Percentiles rank a stretch among this genome's conserved stretches.
These are phyloP conservation scores for Gymnarchus niloticus DNA, from an alignment of 2,113 vertebrate genomes.

Conservation along the genomic window DNA sequence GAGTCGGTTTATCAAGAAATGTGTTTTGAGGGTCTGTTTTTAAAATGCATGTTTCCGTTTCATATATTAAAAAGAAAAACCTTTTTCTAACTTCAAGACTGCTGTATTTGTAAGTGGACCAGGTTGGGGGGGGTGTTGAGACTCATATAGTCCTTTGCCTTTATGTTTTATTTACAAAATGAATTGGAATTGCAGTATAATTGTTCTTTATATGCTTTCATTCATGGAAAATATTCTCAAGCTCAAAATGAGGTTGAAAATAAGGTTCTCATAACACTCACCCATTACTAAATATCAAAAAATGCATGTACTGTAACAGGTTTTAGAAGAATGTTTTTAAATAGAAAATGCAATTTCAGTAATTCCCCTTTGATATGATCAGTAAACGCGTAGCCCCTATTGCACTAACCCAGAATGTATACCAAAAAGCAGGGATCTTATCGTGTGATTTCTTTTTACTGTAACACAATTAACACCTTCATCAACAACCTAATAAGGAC, in stretches of 20 bases:
- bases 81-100: not conserved
- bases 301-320: not conserved
- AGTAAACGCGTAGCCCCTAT: not conserved
- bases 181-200: not conserved
- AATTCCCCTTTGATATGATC: not conserved
- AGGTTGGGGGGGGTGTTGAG: no score
- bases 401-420: not conserved
- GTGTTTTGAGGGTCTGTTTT: not conserved
- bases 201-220: not conserved
- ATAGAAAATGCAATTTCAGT: not conserved
- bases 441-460: not conserved
- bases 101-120: not conserved
- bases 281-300: not conserved
- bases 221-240: not conserved
- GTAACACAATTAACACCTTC: not conserved
- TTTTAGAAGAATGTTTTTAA: not conserved
- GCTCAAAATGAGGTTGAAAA: not conserved
- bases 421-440: not conserved
- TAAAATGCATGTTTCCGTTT: conserved; percentile 15
- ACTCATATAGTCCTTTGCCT: not conserved
- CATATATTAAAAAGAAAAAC: not conserved
- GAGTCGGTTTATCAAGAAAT: not conserved
- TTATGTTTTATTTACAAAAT: not conserved
- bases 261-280: no score
- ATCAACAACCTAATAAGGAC: not conserved